phyloP scores from a whole-genome alignment of 2,113 vertebrate genomes.

The Columba janthina region DNA sequence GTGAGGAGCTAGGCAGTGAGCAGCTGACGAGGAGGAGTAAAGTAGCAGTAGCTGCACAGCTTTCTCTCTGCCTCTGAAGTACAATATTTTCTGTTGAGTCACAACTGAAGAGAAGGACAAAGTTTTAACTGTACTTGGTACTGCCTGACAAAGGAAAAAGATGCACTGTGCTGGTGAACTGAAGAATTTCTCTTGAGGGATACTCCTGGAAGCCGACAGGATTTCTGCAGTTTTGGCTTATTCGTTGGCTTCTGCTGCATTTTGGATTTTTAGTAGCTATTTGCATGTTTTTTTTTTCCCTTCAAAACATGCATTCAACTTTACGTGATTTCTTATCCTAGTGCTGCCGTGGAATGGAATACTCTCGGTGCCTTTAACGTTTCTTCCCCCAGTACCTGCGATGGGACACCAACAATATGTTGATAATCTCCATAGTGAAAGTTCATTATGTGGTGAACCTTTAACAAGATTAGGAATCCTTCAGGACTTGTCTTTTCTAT shows the following conservation, averaged over 20 bases:
- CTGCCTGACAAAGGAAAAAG: slow-evolving; percentile 27
- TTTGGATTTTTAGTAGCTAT: slow-evolving; percentile 63
- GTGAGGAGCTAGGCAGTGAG: slow-evolving; percentile 73
- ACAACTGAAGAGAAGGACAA: slow-evolving; percentile 65
- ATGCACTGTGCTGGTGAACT: slow-evolving; percentile 19
- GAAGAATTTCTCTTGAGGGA: slow-evolving; percentile 32
- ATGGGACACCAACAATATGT: slow-evolving; percentile 42
- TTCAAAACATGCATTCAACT: slow-evolving; percentile 59
- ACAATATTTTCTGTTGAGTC: slow-evolving; percentile 67
- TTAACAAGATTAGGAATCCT: slow-evolving; percentile 52
- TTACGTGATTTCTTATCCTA: background rate
- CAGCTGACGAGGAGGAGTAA: slow-evolving; percentile 82
- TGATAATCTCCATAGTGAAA: slow-evolving; percentile 63
- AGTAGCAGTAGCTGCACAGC: slow-evolving; percentile 72
- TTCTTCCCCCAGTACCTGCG: slow-evolving; percentile 48
- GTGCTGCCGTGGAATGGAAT: slow-evolving; percentile 46
- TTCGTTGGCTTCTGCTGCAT: slow-evolving; percentile 11
- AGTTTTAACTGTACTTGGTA: slow-evolving; percentile 71
- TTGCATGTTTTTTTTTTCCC: background rate
- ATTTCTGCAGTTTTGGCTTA: slow-evolving; percentile 65
- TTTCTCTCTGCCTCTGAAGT: slow-evolving; percentile 72
- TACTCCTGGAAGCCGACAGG: slow-evolving; percentile 37
- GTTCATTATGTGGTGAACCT: slow-evolving; percentile 66
- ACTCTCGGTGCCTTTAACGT: slow-evolving; percentile 41
- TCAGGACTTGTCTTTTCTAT: slow-evolving; percentile 64